Evolutionary conservation across 2,113 vertebrate species (phyloP), one percentile per base, ranked within the genome.

Genomic region (Coturnix japonica): DNA sequence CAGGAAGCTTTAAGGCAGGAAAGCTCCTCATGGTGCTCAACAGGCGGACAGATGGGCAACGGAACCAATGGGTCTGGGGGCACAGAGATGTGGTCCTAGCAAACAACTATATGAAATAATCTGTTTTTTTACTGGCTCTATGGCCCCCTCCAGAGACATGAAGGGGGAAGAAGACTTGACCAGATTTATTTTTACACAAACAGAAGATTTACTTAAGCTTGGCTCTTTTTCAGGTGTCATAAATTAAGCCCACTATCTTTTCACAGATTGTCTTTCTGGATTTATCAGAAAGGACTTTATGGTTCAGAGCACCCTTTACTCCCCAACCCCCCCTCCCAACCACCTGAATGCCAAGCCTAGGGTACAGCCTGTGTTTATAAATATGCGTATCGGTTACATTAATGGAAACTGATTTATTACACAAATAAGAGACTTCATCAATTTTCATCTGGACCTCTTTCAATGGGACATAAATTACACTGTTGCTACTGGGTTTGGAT

Each of bases 351-450:
- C 74, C 59, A 85, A 63, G 86, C 73, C 35, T 12, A 10, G 70
- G 85, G 76, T 92, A 59, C 11, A 37, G 80, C 71, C 57, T 3
- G 10, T 90, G 94, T 90, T 91, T 95, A 91, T 95, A 70, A 92
- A 94, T 96, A 74, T 19, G 44, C 7, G 16, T 74, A 93, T 93
- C 46, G 1, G 87, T 82, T 94, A 93, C 91, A 76, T 93, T 89
- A 93, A 88, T 46, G 90, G 93, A 46, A 91, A 51, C 91, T 92
- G 95, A 96, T 97, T 96, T 97, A 97, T 41, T 66, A 9, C 91
- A 41, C 94, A 19, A 92, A 90, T 80, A 93, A 91, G 94, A 91
- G 84, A 35, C 90, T 93, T 26, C 94, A 93, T 95, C 93, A 69
- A 85, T 96, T 95, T 94, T 90, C 90, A 74, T 15, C 85, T 78